Base-by-base conservation (phyloP, 2,113 vertebrate genomes). In the Notothenia coriiceps region DNA sequence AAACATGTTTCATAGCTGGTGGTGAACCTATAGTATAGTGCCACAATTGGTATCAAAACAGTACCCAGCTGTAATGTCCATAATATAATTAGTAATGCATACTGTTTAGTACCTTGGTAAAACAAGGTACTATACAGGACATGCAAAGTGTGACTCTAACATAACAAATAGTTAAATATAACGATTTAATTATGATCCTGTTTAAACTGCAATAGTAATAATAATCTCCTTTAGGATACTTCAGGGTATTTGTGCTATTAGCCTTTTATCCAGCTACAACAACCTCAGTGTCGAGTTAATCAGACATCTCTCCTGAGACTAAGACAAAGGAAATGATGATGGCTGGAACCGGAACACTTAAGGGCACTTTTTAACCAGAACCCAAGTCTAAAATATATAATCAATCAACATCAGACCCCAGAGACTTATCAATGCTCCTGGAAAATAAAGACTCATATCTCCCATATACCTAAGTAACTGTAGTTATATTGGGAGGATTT, bases 341-440 rank as follows among this genome's bases (percentile, higher is more conserved):
- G 66, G 74, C 68, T 72, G 62, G 56, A 82, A 62, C 67, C 74
- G 20, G 85, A 90, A 77, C 67, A 80, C 73, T 74, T 72, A 78
- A 88, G 90, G 85, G 86, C 91, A 91, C 86, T 87, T 83, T 91
- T 83, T 70, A 73, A 55, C 43, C 62, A 68, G 64, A 81, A 40
- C 35, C 54, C 7, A 1, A 75, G 12, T 71, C 44, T 73, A 2
- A 50, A 56, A 61, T 78, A n/a, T 64, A 63, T 70, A 40, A 49
- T 67, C 10, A 60, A 25, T 60, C n/a, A 9, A 77, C 10, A 47
- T 68, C 60, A 55, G 25, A n/a, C 47, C 70, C 62, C 61, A 71
- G 18, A 75, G 14, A 60, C 46, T 47, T 56, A 46, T 54, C 62
- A 59, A 70, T 68, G 57, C 66, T 71, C 6, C 47, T 50, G 44